Base-by-base conservation (phyloP, 2,797 vertebrate genomes). In the Neosilurus hyrtlii region DNA sequence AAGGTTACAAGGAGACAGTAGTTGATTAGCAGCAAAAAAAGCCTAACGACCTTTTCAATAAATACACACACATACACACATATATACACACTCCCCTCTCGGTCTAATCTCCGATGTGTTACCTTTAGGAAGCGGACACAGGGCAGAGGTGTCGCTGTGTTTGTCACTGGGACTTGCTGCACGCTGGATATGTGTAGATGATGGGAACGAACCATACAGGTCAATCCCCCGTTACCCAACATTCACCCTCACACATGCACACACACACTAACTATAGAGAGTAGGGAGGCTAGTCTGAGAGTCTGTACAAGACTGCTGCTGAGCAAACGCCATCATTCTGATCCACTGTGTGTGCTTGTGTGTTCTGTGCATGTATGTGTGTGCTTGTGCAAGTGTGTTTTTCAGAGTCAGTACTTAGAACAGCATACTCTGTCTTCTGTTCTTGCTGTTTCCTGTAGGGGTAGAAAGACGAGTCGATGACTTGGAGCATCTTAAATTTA, bases 391-490 rank as follows among this genome's bases (percentile, higher is more conserved):
- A 74, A 81, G 72, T 86, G 79, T 79, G 82, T 79, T 81, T 68
- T 76, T 82, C 86, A 86, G 84, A 43, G 81, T 57, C 84, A 86
- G 78, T 65, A 8, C 22, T 90, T 91, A 97, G 90, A 97, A 96
- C 90, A 99, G 96, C 98, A 99, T 99, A 95, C 98, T 99, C 93
- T 99, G 98, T 94, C 98, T 96, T 94, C 98, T 96, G 96, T 96
- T 98, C 95, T 98, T 99, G 91, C 95, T 91, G 88, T 97, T 96
- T 86, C 96, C 98, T 99, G 89, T 88, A 90, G 94, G 56, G 54
- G 83, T 4, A 79, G 22, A 79, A 30, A 82, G 15, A 86, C 0
- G 10, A 73, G 15, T 75, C 22, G 26, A 3, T 76, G 16, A 37
- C 8, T 7, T 57, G 24, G 4, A 26, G 26, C 24, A 62, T 43